phyloP scores from a whole-genome alignment of 2,888 invertebrate genomes.

The Andrena bicolor region DNA sequence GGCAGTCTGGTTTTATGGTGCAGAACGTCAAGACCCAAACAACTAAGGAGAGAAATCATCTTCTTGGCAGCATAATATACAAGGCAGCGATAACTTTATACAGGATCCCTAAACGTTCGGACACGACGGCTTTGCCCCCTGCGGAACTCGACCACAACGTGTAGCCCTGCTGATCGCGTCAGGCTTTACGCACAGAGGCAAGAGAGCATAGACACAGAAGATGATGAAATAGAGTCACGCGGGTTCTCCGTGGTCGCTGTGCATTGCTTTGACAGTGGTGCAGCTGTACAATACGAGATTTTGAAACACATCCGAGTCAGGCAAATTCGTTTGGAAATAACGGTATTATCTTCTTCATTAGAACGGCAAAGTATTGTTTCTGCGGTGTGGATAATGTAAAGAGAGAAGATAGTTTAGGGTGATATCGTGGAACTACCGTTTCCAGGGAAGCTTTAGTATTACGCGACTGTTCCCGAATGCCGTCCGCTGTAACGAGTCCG shows the following conservation, averaged over 20 bases:
- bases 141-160: constrained; percentile 33
- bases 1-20: constrained; percentile 66
- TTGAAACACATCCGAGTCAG: constrained; percentile 33
- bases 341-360: not conserved
- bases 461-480: constrained; percentile 62
- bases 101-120: constrained; percentile 68
- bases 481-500: constrained; percentile 44
- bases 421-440: constrained; percentile 46
- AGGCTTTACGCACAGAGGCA: constrained; percentile 37
- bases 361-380: constrained; percentile 26
- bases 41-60: constrained; percentile 65
- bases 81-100: constrained; percentile 79
- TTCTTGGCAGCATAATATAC: constrained; percentile 79
- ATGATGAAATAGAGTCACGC: constrained; percentile 39
- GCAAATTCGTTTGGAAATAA: constrained; percentile 33
- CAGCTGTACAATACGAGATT: constrained; percentile 31
- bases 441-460: constrained; percentile 53
- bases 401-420: constrained; percentile 27
- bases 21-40: constrained; percentile 66
- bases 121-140: constrained; percentile 48
- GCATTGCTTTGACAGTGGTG: constrained; percentile 47
- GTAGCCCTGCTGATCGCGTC: constrained; percentile 31
- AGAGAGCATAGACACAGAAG: constrained; percentile 50
- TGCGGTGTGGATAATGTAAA: constrained; percentile 24
- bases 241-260: constrained; percentile 37